phyloP scores from a whole-genome alignment of 2,113 vertebrate genomes.

The Trogon melanurus region DNA sequence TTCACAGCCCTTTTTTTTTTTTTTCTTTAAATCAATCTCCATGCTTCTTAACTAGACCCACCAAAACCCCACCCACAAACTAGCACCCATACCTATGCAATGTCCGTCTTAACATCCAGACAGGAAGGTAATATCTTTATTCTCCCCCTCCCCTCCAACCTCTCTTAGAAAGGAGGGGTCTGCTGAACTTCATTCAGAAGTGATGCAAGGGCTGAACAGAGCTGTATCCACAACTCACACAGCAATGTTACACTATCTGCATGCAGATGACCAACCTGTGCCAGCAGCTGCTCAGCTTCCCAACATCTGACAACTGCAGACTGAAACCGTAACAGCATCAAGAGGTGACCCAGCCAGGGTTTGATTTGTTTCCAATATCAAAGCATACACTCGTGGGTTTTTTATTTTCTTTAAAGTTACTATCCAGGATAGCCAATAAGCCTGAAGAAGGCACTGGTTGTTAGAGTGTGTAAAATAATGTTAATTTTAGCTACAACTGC shows the following conservation, averaged over 20 bases:
- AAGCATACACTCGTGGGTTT: not conserved
- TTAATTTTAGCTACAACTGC: slow-evolving; percentile 1
- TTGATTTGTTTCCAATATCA: not conserved
- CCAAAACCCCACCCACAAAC: not conserved
- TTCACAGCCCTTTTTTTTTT: not conserved
- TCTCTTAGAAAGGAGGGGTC: not conserved
- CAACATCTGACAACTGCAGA: not conserved
- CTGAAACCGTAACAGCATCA: not conserved
- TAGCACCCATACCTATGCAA: not conserved
- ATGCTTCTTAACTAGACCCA: not conserved
- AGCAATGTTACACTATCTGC: not conserved
- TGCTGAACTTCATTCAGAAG: not conserved
- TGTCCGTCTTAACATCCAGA: not conserved
- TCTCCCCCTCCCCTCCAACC: not conserved
- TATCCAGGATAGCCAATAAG: not conserved
- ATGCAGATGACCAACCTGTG: not conserved
- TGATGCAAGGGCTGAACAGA: not conserved
- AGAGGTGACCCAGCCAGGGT: not conserved
- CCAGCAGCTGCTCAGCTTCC: not conserved
- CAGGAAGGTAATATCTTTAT: not conserved
- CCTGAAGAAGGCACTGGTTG: not conserved
- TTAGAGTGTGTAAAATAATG: not conserved
- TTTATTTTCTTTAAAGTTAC: not conserved
- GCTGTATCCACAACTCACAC: not conserved
- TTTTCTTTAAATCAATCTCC: not conserved